Percentiles rank a stretch among this genome's conserved stretches.
Conservation (phyloP, 2,113 vertebrate genomes). For the Bubalus kerabau region DNA sequence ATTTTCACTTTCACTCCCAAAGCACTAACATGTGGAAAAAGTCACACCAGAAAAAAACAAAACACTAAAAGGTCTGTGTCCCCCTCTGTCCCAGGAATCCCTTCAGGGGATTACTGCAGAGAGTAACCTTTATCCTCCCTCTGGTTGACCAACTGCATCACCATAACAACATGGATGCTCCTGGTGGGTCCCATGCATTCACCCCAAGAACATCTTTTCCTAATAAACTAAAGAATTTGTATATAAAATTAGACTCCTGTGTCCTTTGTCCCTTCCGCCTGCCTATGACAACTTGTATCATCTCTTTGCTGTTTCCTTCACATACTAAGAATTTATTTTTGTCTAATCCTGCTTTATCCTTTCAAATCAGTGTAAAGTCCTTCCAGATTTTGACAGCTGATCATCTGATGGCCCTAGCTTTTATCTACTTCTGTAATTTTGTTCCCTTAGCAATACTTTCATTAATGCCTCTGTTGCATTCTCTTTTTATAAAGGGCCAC, state of each 20-base stretch:
- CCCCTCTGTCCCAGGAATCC: background rate
- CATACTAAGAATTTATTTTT: background rate
- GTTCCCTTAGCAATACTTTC: background rate
- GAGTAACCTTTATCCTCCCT: background rate
- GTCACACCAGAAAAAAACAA: background rate
- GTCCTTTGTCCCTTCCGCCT: background rate
- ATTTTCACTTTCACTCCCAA: background rate
- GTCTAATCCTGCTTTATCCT: background rate
- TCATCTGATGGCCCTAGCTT: background rate
- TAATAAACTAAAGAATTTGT: background rate
- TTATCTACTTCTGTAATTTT: background rate
- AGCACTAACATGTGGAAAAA: conserved; percentile 11
- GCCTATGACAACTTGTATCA: background rate
- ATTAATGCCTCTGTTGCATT: background rate
- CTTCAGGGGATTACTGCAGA: background rate
- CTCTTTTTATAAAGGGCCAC: background rate
- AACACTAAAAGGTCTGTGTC: background rate
- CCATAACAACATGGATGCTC: conserved; percentile 23
- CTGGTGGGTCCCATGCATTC: background rate
- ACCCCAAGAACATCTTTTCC: background rate
- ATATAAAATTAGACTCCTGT: background rate
- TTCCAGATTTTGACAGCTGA: background rate
- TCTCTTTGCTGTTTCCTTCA: background rate
- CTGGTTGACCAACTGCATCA: background rate
- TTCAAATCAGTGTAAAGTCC: background rate